Percentiles rank a stretch among this genome's conserved stretches.
Evolutionary conservation across 2,888 invertebrate genomes (phyloP).

Genomic region (Dryobotodes eremita): DNA sequence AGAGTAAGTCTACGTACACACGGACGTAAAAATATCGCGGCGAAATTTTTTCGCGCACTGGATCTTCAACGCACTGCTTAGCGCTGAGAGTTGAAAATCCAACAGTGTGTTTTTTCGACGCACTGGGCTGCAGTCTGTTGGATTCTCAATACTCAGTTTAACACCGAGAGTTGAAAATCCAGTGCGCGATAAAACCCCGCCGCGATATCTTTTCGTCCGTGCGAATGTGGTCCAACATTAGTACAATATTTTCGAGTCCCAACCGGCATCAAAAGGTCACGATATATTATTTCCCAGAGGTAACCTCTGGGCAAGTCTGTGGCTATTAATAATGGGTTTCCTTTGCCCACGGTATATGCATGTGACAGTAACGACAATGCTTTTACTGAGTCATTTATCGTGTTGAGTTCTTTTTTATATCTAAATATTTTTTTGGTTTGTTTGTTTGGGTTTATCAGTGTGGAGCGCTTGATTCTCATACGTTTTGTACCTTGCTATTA

Average conservation of each 20-base stretch:
- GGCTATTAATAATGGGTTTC: constrained; percentile 87
- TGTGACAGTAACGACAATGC: constrained; percentile 88
- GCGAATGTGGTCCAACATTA: constrained; percentile 41
- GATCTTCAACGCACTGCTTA: too few species aligned
- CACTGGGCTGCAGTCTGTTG: too few species aligned
- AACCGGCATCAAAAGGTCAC: constrained; percentile 79
- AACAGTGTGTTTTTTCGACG: too few species aligned
- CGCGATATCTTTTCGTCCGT: too few species aligned
- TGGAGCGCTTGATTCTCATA: background rate
- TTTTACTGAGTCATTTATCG: constrained; percentile 83
- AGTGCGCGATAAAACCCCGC: too few species aligned
- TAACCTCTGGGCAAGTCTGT: constrained; percentile 77
- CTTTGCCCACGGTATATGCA: constrained; percentile 83
- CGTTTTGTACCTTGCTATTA: background rate
- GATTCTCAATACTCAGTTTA: too few species aligned
- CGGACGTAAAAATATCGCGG: too few species aligned
- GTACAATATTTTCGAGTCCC: constrained; percentile 67
- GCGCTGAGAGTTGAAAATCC: too few species aligned
- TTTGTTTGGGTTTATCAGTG: constrained; percentile 6
- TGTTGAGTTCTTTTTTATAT: constrained; percentile 74
- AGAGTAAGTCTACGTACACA: background rate
- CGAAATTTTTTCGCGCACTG: too few species aligned
- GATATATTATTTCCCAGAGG: constrained; percentile 81
- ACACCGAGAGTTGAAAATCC: too few species aligned
- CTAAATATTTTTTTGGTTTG: constrained; percentile 54